A percentile compares a stretch with the other conserved stretches of the same genome.
These are phyloP conservation scores for Actinostola sp. DNA, from an alignment of 92 coral and sea anemone genomes.

Conservation along the genomic window DNA sequence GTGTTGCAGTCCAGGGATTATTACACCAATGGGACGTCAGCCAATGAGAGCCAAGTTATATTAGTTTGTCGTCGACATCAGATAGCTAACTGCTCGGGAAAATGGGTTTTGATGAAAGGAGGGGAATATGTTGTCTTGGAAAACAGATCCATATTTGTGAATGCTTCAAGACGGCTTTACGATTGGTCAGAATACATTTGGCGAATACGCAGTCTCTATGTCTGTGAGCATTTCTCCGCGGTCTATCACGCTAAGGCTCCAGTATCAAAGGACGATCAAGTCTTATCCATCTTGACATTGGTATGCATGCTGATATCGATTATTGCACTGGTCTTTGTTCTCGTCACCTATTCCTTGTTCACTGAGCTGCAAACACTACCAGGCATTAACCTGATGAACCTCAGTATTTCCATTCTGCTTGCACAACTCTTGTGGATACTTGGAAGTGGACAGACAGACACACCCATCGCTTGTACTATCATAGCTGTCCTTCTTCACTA, in stretches of 20 bases:
- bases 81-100: conserved; percentile 17
- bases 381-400: conserved; percentile 62
- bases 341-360: conserved; percentile 61
- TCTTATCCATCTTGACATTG: too few relatives aligned
- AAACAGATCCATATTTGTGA: conserved; percentile 24
- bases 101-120: conserved; percentile 12
- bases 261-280: too few relatives aligned
- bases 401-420: conserved; percentile 36
- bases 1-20: conserved; percentile 9
- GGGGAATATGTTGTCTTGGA: conserved; percentile 11
- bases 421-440: conserved; percentile 46
- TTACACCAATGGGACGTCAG: conserved; percentile 5
- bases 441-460: conserved; percentile 23
- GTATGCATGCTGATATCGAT: conserved; percentile 48
- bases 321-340: conserved; percentile 28
- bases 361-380: conserved; percentile 67
- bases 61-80: conserved; percentile 18
- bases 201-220: conserved; percentile 12
- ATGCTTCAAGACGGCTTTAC: conserved; percentile 3
- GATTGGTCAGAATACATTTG: not conserved
- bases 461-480: conserved; percentile 24
- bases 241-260: too few relatives aligned
- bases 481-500: conserved; percentile 45
- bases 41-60: not conserved
- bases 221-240: conserved; percentile 26